Conservation (phyloP, 1,140 invertebrate genomes). For the Drosophila gunungcola region DNA sequence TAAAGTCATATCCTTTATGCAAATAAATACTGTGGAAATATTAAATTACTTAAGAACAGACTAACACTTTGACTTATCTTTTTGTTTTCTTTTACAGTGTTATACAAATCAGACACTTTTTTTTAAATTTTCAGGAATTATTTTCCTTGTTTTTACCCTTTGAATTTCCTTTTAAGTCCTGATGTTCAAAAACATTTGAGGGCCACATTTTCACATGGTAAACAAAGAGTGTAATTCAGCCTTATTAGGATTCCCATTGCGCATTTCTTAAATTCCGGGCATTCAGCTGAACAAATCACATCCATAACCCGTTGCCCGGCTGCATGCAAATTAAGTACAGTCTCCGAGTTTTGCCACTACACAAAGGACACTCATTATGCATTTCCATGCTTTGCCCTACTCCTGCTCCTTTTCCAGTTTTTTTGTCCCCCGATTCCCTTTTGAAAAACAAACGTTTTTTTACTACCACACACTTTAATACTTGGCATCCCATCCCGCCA, state of each 20-base stretch:
- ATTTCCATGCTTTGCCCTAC: slow-evolving; percentile 22
- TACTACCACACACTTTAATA: slow-evolving; percentile 49
- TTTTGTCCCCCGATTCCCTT: slow-evolving; percentile 14
- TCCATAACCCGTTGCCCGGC: slow-evolving; percentile 31
- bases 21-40: too few relatives aligned
- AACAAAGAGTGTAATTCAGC: slow-evolving; percentile 9
- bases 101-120: too few relatives aligned
- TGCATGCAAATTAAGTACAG: slow-evolving; percentile 70
- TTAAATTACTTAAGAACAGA: too few relatives aligned
- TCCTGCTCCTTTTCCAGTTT: slow-evolving; percentile 11
- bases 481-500: slow-evolving; percentile 32
- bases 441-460: slow-evolving; percentile 47
- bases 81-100: too few relatives aligned
- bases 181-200: neutral
- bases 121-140: neutral
- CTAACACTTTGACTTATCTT: too few relatives aligned
- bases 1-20: too few relatives aligned
- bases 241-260: slow-evolving; percentile 28
- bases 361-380: slow-evolving; percentile 79
- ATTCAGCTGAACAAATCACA: slow-evolving; percentile 50
- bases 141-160: neutral
- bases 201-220: slow-evolving; percentile 3
- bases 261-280: slow-evolving; percentile 28
- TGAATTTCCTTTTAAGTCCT: slow-evolving; percentile 5
- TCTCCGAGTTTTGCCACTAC: slow-evolving; percentile 46